phyloP scores from a whole-genome alignment of 1,140 invertebrate genomes.

The Sarcophaga peregrina region DNA sequence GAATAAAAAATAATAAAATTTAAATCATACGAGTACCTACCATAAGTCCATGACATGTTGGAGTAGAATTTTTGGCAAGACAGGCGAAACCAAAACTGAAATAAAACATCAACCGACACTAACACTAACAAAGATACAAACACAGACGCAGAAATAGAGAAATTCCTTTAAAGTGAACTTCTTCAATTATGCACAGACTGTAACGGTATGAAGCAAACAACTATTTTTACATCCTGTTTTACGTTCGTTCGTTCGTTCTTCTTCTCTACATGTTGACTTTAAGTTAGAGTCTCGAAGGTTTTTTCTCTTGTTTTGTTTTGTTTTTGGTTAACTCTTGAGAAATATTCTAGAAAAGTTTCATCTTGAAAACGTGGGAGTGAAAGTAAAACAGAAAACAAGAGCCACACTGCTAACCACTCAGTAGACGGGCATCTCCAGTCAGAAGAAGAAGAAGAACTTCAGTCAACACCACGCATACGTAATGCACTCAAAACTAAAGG shows the following conservation, averaged over 20 bases:
- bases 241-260: neutral
- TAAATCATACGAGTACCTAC: neutral
- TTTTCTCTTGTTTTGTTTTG: neutral
- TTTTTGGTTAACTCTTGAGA: slow-evolving; percentile 17
- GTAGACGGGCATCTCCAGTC: too few species aligned
- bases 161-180: slow-evolving; percentile 17
- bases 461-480: slow-evolving; percentile 24
- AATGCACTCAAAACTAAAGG: slow-evolving; percentile 36
- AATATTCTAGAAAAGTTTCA: neutral
- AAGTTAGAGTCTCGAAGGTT: neutral
- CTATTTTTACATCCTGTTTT: neutral
- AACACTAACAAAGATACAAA: too few species aligned
- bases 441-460: neutral
- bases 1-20: neutral
- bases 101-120: too few species aligned
- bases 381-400: slow-evolving; percentile 16
- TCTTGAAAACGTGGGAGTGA: neutral
- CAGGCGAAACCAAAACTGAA: neutral
- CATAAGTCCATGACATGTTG: neutral
- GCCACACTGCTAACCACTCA: neutral
- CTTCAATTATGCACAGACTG: slow-evolving; percentile 41
- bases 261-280: neutral
- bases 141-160: too few species aligned
- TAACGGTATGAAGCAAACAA: neutral
- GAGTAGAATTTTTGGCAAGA: neutral